These are phyloP conservation scores for Dipodomys spectabilis DNA, from an alignment of 2,113 vertebrate species.

Conservation along the genomic window DNA sequence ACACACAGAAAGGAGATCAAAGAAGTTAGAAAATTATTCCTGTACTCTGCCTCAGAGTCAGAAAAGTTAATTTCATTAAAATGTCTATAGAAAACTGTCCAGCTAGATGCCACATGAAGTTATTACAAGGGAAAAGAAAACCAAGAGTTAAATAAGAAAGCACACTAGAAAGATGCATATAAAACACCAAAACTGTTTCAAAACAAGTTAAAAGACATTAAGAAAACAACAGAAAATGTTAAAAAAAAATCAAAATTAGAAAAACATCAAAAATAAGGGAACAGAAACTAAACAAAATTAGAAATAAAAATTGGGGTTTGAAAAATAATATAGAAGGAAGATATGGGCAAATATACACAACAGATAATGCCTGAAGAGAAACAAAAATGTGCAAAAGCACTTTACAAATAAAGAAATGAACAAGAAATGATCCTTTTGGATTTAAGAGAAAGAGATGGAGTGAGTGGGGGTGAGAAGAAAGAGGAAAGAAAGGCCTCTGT, in stretches of 20 bases:
- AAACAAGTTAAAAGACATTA: constrained; percentile 24
- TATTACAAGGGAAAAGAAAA: constrained; percentile 21
- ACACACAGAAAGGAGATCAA: not conserved
- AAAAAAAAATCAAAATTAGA: not conserved
- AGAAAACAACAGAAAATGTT: not conserved
- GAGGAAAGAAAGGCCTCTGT: not conserved
- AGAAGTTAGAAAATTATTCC: not conserved
- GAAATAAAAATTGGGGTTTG: constrained; percentile 19
- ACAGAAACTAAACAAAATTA: not conserved
- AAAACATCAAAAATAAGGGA: not conserved
- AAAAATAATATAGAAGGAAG: constrained; percentile 13
- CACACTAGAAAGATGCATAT: not conserved
- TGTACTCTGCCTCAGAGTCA: not conserved
- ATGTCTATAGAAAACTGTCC: constrained; percentile 11
- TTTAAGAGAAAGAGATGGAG: constrained; percentile 33
- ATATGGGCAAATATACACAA: not conserved
- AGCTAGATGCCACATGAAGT: not conserved
- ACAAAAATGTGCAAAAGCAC: constrained; percentile 7
- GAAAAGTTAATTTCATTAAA: constrained; percentile 52
- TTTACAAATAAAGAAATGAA: not conserved
- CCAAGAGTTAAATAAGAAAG: constrained; percentile 6
- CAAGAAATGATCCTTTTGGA: not conserved
- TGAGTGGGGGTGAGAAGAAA: not conserved
- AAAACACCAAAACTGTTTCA: not conserved
- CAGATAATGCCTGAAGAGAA: not conserved